phyloP scores from a whole-genome alignment of 2,113 vertebrate genomes.

The Anarhynchus alexandrinus region DNA sequence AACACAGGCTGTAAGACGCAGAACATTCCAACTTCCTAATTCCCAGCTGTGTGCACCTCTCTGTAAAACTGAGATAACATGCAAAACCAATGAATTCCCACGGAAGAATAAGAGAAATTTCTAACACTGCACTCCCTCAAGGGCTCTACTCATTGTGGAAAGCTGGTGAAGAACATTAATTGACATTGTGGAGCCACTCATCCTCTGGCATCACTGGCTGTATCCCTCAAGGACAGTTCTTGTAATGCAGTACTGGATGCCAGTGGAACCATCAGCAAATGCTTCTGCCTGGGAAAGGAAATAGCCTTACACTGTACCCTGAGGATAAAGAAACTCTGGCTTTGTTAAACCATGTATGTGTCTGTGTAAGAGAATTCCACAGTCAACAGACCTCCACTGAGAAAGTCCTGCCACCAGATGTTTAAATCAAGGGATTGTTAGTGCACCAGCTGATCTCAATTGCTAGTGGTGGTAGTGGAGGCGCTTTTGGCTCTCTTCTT shows the following conservation, averaged over 20 bases:
- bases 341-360: conserved; percentile 42
- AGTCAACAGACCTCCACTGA: conserved; percentile 51
- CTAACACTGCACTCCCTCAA: not conserved
- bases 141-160: not conserved
- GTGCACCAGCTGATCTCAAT: conserved; percentile 66
- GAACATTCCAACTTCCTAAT: not conserved
- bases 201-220: not conserved
- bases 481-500: not conserved
- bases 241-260: not conserved
- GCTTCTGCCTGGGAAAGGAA: conserved; percentile 61
- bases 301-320: conserved; percentile 30
- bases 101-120: not conserved
- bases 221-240: not conserved
- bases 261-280: conserved; percentile 14
- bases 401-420: conserved; percentile 68
- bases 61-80: rapidly evolving
- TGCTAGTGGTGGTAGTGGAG: conserved; percentile 17
- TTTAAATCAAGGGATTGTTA: conserved; percentile 50
- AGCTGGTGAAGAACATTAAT: not conserved
- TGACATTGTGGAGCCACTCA: not conserved
- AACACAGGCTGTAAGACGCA: not conserved
- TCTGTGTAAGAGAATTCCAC: conserved; percentile 44
- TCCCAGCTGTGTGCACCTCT: not conserved
- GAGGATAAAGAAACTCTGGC: conserved; percentile 53
- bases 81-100: not conserved